Conservation (phyloP, 1,140 invertebrate species). For the Drosophila ohnishii region DNA sequence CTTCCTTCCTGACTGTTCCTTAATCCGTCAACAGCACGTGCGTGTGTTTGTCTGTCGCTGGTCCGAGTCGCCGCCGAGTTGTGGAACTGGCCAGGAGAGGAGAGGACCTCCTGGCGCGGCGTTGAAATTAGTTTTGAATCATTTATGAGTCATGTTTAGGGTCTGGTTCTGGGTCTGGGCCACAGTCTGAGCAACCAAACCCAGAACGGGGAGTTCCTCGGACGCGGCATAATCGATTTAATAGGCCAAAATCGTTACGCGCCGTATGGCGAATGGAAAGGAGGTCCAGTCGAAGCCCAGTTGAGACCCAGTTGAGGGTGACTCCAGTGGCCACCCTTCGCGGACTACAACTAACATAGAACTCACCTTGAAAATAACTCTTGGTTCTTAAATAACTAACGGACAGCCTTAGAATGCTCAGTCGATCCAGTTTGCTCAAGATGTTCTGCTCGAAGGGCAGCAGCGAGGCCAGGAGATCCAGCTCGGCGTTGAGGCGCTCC, state of each 20-base stretch:
- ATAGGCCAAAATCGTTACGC: slow-evolving; percentile 69
- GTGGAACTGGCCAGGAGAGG: slow-evolving; percentile 16
- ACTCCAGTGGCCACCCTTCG: neutral
- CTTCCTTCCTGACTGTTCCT: slow-evolving; percentile 46
- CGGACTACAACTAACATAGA: neutral
- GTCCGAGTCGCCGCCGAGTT: slow-evolving; percentile 11
- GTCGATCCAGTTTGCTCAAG: slow-evolving; percentile 98
- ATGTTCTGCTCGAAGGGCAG: slow-evolving; percentile 99
- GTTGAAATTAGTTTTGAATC: slow-evolving; percentile 81
- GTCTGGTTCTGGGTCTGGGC: slow-evolving; percentile 51
- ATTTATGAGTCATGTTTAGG: slow-evolving; percentile 80
- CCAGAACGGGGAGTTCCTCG: slow-evolving; percentile 39
- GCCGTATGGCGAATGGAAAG: slow-evolving; percentile 52
- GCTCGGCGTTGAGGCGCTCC: slow-evolving; percentile 97
- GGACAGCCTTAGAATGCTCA: slow-evolving; percentile 97
- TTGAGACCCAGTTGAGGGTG: neutral
- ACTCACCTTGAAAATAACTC: slow-evolving; percentile 99
- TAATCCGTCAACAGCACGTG: slow-evolving; percentile 73
- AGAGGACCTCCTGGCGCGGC: slow-evolving; percentile 59
- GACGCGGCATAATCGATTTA: slow-evolving; percentile 73
- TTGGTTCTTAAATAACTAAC: slow-evolving; percentile 99
- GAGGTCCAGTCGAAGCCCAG: neutral
- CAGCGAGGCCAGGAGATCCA: slow-evolving; percentile 98
- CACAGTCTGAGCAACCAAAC: slow-evolving; percentile 21
- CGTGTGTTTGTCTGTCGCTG: slow-evolving; percentile 44